Base-by-base conservation (phyloP, 2,113 vertebrate species). In the Paradoxurus hermaphroditus region DNA sequence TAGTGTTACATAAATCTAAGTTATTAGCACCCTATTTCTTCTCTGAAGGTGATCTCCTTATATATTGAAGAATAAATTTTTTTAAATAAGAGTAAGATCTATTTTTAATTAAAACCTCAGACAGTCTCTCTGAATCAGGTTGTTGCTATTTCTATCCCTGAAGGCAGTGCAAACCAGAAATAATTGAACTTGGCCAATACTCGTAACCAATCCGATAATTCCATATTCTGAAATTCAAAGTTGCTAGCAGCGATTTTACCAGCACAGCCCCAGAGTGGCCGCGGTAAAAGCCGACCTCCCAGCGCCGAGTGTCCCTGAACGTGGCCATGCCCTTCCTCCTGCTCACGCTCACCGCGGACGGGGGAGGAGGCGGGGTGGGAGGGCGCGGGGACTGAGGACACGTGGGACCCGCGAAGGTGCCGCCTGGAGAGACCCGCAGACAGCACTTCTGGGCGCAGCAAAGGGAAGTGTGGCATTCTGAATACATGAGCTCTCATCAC, bases 31-130 rank as follows among this genome's bases (percentile, higher is more conserved):
- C 23, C 56, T 11, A 12, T 53, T 77, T 93, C 65, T 73, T 70
- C 81, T 82, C 59, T n/a, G 62, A 86, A 81, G 25, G 70, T 68
- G 49, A 86, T 70, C 7, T 65, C 86, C 67, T 86, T 85, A n/a
- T 3, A 63, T 86, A 70, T 92, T 73, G 19, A 62, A 73, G 39
- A 82, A 79, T 73, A 36, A 13, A 13, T n/a, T 2, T 14, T 18
- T 59, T 25, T 14, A n/a, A 93, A 27, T 49, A 34, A n/a, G 31
- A 68, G 79, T 59, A 56, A 39, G 56, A 49, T 68, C 29, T 59
- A n/a, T 68, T 86, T 87, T 86, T 59, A 82, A 77, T 91, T 49
- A 78, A n/a, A 93, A 86, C 49, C 13, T 23, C 65, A 86, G 4
- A 14, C 39, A 86, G 29, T 31, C n/a, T 41, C 56, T 39, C 56